Conservation (phyloP, 2,113 vertebrate genomes). For the Archilochus colubris region DNA sequence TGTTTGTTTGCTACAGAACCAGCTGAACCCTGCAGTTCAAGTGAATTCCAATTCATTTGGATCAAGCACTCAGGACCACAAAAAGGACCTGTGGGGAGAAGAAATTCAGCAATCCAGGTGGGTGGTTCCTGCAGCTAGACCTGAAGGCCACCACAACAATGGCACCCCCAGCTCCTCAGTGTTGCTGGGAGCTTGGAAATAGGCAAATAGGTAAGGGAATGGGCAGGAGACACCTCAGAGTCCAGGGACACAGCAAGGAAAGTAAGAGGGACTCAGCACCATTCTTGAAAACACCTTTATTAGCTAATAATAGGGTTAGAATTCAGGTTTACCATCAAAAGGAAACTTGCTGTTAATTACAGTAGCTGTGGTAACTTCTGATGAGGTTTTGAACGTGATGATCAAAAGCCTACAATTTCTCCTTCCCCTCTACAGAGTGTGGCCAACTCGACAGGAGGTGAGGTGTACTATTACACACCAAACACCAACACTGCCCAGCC, state of each 20-base stretch:
- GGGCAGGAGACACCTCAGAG: neutral
- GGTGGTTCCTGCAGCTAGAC: neutral
- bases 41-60: neutral
- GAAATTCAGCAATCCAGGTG: neutral
- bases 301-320: neutral
- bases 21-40: neutral
- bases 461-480: neutral
- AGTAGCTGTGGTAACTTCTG: neutral
- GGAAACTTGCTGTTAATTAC: neutral
- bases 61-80: neutral
- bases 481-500: neutral
- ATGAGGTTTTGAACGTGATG: neutral
- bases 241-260: neutral
- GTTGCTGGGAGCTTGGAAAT: neutral
- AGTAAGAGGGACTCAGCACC: neutral
- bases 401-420: neutral
- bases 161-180: neutral
- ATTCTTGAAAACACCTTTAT: constrained; percentile 52
- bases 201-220: neutral
- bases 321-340: neutral
- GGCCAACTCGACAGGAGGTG: neutral
- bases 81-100: neutral
- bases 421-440: neutral
- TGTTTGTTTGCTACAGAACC: neutral
- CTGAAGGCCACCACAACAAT: neutral